Percentiles rank a stretch among this genome's conserved stretches.
Evolutionary conservation across 2,888 invertebrate species (phyloP).

Genomic region (Clostera curtula): DNA sequence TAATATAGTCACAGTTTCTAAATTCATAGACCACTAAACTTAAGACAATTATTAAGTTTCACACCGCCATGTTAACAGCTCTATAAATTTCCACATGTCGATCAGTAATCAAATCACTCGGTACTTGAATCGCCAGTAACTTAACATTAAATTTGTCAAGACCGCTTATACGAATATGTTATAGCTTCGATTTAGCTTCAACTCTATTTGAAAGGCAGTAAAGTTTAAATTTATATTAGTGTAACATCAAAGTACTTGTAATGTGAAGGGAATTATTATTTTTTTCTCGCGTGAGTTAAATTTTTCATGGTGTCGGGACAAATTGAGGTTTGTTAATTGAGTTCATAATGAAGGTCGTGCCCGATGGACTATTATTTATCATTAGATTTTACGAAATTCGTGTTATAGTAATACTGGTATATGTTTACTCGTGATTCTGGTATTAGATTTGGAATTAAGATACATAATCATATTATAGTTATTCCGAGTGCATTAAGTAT

Average conservation of each 20-base stretch:
- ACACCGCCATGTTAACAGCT: slow-evolving; percentile 10
- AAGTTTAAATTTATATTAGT: slow-evolving; percentile 9
- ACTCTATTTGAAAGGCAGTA: slow-evolving; percentile 10
- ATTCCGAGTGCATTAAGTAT: too few relatives aligned
- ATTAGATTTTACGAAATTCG: too few relatives aligned
- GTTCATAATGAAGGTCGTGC: slow-evolving; percentile 8
- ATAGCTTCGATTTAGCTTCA: slow-evolving; percentile 13
- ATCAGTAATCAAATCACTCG: slow-evolving; percentile 39
- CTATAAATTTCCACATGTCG: slow-evolving; percentile 16
- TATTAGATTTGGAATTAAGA: too few relatives aligned
- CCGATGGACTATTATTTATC: slow-evolving; percentile 6
- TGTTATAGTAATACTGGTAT: too few relatives aligned
- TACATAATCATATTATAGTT: too few relatives aligned
- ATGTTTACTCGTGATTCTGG: too few relatives aligned
- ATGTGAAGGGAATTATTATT: slow-evolving; percentile 8
- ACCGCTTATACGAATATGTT: slow-evolving; percentile 12
- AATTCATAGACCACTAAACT: too few relatives aligned
- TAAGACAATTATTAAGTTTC: neutral
- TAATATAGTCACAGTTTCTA: too few relatives aligned
- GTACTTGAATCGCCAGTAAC: slow-evolving; percentile 24
- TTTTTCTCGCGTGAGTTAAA: slow-evolving; percentile 11
- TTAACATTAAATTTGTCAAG: slow-evolving; percentile 43
- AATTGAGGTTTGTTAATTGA: slow-evolving; percentile 20
- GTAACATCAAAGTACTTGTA: neutral
- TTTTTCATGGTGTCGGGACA: slow-evolving; percentile 13